Percentiles rank a stretch among this genome's conserved stretches.
Evolutionary conservation across 2,797 vertebrate genomes (phyloP).

Genomic region (Rallus crepitans): DNA sequence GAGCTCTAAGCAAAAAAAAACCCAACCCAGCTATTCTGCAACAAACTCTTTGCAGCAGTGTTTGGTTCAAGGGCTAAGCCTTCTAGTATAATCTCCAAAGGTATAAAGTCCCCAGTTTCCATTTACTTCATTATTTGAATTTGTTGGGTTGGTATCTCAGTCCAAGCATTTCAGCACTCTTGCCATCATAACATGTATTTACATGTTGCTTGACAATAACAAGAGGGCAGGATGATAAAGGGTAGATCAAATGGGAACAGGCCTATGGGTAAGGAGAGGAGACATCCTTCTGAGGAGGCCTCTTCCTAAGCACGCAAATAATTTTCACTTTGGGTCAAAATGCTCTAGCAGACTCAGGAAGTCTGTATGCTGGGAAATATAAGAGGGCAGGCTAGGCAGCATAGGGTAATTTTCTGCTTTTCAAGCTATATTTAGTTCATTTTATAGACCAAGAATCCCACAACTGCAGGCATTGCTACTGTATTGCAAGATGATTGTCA

Average conservation of each 20-base stretch:
- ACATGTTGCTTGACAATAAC: neutral
- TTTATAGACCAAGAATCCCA: accelerated
- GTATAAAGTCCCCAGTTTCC: neutral
- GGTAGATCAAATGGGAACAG: neutral
- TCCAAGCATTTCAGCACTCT: neutral
- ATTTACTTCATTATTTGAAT: neutral
- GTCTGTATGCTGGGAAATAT: neutral
- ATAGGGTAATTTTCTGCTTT: neutral
- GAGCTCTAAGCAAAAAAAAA: neutral
- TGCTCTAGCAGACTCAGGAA: neutral
- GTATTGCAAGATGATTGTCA: neutral
- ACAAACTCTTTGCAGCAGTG: neutral
- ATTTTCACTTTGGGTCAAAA: neutral
- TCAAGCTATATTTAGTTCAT: neutral
- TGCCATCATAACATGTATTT: neutral
- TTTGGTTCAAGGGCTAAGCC: neutral
- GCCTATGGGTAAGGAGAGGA: neutral
- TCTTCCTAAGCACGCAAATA: neutral
- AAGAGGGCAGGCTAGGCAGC: neutral
- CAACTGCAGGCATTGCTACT: neutral
- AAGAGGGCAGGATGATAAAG: neutral
- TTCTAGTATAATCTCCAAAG: neutral
- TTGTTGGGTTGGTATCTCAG: neutral
- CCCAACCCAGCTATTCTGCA: neutral
- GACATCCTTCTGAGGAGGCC: neutral